Conservation (phyloP, 2,797 vertebrate genomes). For the Falco berigora region DNA sequence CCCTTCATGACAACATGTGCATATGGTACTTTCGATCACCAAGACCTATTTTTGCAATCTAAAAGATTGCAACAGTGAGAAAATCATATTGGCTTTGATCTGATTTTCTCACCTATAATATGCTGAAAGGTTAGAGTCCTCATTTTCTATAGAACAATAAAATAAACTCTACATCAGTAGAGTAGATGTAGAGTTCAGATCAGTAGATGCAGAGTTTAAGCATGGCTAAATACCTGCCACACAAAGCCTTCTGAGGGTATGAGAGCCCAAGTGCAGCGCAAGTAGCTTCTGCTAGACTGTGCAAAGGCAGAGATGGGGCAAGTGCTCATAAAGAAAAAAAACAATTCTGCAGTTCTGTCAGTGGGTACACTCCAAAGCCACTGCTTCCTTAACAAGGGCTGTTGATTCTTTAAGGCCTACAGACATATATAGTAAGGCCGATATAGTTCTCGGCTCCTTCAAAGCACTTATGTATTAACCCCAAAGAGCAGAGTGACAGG, state of each 20-base stretch:
- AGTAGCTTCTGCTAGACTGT: background rate
- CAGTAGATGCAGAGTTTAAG: background rate
- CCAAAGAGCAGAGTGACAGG: background rate
- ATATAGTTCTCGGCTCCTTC: background rate
- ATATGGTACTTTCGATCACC: background rate
- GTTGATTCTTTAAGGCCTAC: background rate
- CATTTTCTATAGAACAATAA: background rate
- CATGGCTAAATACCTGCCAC: background rate
- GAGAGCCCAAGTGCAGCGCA: background rate
- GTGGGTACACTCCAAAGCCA: background rate
- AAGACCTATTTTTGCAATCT: background rate
- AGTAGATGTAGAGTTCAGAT: no score
- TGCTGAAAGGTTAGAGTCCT: background rate
- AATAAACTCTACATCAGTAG: background rate
- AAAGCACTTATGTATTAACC: background rate
- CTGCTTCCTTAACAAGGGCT: background rate
- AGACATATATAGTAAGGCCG: background rate
- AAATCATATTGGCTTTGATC: background rate
- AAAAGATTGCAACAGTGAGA: background rate
- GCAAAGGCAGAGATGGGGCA: background rate
- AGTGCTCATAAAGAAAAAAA: background rate
- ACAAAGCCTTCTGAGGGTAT: background rate
- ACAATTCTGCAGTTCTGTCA: accelerated
- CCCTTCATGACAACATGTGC: background rate
- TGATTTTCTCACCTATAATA: background rate